phyloP scores from a whole-genome alignment of 2,888 invertebrate species.

The Philopedon plagiatum region DNA sequence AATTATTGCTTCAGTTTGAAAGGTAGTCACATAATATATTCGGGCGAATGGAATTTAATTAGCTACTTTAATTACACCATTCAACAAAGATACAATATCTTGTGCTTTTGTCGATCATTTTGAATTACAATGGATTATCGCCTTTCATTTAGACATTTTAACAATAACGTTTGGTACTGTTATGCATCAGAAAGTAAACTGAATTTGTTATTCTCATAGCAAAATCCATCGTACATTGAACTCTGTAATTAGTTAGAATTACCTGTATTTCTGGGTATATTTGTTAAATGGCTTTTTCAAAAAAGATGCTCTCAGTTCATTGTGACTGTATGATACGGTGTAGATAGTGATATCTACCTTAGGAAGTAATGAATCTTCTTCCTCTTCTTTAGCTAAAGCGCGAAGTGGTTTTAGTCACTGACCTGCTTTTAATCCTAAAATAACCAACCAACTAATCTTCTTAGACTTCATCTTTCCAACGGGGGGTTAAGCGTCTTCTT shows the following conservation, averaged over 20 bases:
- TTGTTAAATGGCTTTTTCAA: too few relatives aligned
- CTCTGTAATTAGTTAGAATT: not conserved
- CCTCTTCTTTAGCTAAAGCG: too few relatives aligned
- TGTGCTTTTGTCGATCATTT: not conserved
- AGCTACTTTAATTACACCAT: not conserved
- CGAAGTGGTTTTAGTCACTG: too few relatives aligned
- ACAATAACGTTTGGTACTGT: not conserved
- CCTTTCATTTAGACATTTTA: not conserved
- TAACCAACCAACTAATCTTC: too few relatives aligned
- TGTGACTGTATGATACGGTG: too few relatives aligned
- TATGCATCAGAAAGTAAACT: not conserved
- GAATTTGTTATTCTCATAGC: not conserved
- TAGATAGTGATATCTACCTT: too few relatives aligned
- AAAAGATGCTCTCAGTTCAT: too few relatives aligned
- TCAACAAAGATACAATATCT: not conserved
- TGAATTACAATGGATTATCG: not conserved
- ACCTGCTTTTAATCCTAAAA: too few relatives aligned
- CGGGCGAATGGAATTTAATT: not conserved
- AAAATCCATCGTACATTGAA: not conserved
- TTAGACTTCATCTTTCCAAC: too few relatives aligned
- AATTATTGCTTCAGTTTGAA: not conserved
- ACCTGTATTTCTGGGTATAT: not conserved
- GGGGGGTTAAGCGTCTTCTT: too few relatives aligned
- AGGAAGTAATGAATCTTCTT: too few relatives aligned
- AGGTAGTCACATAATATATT: not conserved